Conservation (phyloP, 2,113 vertebrate species). For the Myxocyprinus asiaticus region DNA sequence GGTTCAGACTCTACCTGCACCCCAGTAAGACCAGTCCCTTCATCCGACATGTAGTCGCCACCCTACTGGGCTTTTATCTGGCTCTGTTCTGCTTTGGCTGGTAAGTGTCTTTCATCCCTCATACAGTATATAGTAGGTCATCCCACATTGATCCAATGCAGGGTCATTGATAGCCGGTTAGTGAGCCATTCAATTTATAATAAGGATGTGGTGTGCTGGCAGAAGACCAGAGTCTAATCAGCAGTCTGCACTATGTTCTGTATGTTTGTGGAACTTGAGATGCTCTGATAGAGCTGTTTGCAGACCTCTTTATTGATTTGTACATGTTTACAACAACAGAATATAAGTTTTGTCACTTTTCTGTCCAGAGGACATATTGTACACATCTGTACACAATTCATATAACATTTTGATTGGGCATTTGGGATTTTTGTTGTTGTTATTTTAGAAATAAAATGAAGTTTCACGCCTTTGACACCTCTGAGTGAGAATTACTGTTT, state of each 20-base stretch:
- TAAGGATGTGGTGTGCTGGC: slow-evolving; percentile 3
- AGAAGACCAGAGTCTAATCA: background rate
- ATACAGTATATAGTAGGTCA: background rate
- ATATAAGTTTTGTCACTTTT: too few relatives aligned
- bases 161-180: slow-evolving; percentile 1
- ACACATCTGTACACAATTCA: too few relatives aligned
- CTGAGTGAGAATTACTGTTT: too few relatives aligned
- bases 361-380: too few relatives aligned
- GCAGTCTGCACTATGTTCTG: background rate
- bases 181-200: slow-evolving; percentile 20
- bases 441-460: too few relatives aligned
- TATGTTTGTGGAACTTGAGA: background rate
- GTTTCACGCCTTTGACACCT: too few relatives aligned
- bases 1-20: slow-evolving; percentile 95
- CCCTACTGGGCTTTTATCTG: slow-evolving; percentile 95
- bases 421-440: too few relatives aligned
- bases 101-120: slow-evolving; percentile 74
- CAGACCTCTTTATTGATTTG: background rate
- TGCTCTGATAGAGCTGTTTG: background rate
- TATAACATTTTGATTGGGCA: too few relatives aligned
- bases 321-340: background rate
- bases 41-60: slow-evolving; percentile 93
- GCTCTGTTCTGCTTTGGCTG: slow-evolving; percentile 99
- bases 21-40: slow-evolving; percentile 95
- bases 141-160: background rate